phyloP scores from a whole-genome alignment of 2,113 vertebrate species.

The Regulus satrapa region DNA sequence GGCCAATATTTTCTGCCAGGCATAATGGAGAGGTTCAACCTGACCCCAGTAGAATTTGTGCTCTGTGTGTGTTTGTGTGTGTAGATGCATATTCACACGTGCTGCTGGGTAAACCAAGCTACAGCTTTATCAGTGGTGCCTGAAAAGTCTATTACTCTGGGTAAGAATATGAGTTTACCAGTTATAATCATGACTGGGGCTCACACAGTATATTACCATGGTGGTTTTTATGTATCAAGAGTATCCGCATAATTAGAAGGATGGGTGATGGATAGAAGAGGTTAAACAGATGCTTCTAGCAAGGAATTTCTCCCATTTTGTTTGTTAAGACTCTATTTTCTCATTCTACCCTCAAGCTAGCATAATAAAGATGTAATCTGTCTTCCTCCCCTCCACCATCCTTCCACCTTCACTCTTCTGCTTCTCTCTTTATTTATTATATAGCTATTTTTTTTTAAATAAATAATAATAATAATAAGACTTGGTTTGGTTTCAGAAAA shows the following conservation, averaged over 20 bases:
- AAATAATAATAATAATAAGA: neutral
- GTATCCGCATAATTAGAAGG: neutral
- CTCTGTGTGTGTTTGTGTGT: neutral
- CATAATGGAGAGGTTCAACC: rapidly evolving
- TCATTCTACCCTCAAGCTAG: neutral
- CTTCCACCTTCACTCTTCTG: neutral
- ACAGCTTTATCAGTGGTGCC: neutral
- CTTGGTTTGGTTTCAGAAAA: neutral
- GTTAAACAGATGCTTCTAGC: neutral
- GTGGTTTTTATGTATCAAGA: neutral
- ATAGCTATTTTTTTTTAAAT: too few species aligned
- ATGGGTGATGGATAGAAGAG: neutral
- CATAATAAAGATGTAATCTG: neutral
- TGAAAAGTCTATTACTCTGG: neutral
- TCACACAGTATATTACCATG: neutral
- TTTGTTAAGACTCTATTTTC: neutral
- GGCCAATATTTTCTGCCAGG: neutral
- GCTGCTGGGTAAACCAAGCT: neutral
- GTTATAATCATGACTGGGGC: neutral
- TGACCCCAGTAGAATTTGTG: neutral
- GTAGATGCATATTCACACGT: rapidly evolving
- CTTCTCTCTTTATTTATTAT: neutral
- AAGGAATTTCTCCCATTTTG: neutral
- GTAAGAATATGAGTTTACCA: neutral
- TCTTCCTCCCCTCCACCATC: neutral